Conservation (phyloP, 2,888 invertebrate genomes). For the Heteropelma amictum region DNA sequence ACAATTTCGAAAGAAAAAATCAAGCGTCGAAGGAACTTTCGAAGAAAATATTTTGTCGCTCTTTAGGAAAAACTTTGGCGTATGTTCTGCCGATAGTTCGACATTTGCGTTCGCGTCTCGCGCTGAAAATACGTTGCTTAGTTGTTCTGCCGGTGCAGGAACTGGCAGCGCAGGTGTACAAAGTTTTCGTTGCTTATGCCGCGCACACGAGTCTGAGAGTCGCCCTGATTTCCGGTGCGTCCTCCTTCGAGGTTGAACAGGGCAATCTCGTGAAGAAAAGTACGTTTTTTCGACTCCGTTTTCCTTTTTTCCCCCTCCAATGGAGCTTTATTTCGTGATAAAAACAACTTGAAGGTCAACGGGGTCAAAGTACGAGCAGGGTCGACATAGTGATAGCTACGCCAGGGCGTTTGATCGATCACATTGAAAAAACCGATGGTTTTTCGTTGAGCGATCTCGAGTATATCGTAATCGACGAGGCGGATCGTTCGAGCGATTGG, state of each 20-base stretch:
- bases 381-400: conserved; percentile 95
- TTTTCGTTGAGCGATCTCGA: conserved; percentile 85
- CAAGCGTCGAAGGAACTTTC: too few species aligned
- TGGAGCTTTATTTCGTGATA: not conserved
- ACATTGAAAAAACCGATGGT: conserved; percentile 90
- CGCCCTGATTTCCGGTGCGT: conserved; percentile 84
- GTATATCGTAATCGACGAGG: conserved; percentile 96
- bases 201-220: conserved; percentile 85
- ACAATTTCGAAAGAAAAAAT: not conserved
- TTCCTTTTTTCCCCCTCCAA: not conserved
- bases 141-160: conserved; percentile 96
- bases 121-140: conserved; percentile 87
- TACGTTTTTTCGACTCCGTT: conserved; percentile 52
- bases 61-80: conserved; percentile 88
- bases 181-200: conserved; percentile 87
- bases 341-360: conserved; percentile 53
- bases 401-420: conserved; percentile 95
- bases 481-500: conserved; percentile 95
- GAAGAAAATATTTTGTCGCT: not conserved
- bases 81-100: conserved; percentile 94
- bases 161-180: conserved; percentile 92
- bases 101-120: conserved; percentile 82
- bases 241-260: conserved; percentile 84
- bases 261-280: conserved; percentile 80
- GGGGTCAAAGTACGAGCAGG: conserved; percentile 80